phyloP scores from a whole-genome alignment of 1,140 invertebrate genomes.

The Micrasema minimum region DNA sequence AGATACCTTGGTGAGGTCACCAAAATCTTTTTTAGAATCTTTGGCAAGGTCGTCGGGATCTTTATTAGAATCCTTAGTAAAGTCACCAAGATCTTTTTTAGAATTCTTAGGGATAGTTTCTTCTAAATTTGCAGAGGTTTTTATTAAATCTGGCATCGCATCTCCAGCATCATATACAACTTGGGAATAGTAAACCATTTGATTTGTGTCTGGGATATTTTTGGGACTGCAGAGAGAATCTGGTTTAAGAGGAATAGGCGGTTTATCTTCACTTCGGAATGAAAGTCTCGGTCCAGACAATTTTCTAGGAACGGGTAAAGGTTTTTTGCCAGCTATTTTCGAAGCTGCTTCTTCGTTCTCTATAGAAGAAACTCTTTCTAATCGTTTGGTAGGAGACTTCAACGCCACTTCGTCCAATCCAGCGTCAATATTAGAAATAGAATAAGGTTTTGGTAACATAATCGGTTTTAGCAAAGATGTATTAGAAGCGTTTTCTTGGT shows the following conservation, averaged over 20 bases:
- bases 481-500: too few relatives aligned
- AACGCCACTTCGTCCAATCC: conserved; percentile 7
- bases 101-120: too few relatives aligned
- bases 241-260: too few relatives aligned
- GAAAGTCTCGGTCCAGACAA: background rate
- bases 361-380: background rate
- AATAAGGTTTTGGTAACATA: too few relatives aligned
- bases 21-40: too few relatives aligned
- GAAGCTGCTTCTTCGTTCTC: background rate
- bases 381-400: background rate
- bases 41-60: conserved; percentile 5
- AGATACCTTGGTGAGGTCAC: conserved; percentile 24
- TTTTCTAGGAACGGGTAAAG: conserved; percentile 20
- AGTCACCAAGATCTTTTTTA: too few relatives aligned
- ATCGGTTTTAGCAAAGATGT: too few relatives aligned
- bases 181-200: background rate
- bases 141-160: conserved; percentile 19
- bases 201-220: background rate
- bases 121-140: background rate
- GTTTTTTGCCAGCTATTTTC: background rate
- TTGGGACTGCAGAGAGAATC: background rate
- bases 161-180: background rate
- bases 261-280: conserved; percentile 9
- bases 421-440: background rate
- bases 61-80: background rate